phyloP scores from a whole-genome alignment of 2,113 vertebrate genomes.

The Lagenorhynchus albirostris region DNA sequence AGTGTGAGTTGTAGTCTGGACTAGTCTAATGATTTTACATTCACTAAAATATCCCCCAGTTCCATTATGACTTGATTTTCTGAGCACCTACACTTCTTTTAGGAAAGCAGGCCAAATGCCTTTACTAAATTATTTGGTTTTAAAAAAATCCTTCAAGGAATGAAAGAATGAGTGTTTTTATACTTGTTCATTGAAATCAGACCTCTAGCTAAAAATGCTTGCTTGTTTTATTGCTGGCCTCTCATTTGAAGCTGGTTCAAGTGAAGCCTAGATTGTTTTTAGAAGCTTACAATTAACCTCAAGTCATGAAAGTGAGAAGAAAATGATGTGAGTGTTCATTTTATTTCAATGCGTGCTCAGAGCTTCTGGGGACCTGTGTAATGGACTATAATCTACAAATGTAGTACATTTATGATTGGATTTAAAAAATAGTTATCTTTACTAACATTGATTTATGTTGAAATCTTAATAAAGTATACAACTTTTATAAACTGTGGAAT shows the following conservation, averaged over 20 bases:
- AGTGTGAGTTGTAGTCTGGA: not conserved
- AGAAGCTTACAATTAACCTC: not conserved
- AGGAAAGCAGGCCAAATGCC: slow-evolving; percentile 40
- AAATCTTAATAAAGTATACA: slow-evolving; percentile 25
- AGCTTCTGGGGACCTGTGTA: slow-evolving; percentile 15
- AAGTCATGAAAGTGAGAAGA: not conserved
- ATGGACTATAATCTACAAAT: not conserved
- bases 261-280: slow-evolving; percentile 37
- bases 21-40: not conserved
- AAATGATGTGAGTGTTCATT: not conserved
- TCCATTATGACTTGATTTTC: slow-evolving; percentile 40
- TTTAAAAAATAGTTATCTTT: slow-evolving; percentile 32
- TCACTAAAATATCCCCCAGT: not conserved
- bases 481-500: slow-evolving; percentile 10
- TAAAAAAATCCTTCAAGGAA: slow-evolving; percentile 33
- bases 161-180: slow-evolving; percentile 40
- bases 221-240: slow-evolving; percentile 35
- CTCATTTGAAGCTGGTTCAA: slow-evolving; percentile 54
- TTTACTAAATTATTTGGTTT: slow-evolving; percentile 39
- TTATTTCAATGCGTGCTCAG: slow-evolving; percentile 32
- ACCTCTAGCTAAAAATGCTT: slow-evolving; percentile 45
- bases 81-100: slow-evolving; percentile 3
- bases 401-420: not conserved
- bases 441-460: slow-evolving; percentile 5
- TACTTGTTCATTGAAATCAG: slow-evolving; percentile 34